These are phyloP conservation scores for Cyphomyrus plagiostoma DNA, from an alignment of 2,113 vertebrate genomes.

Conservation along the genomic window DNA sequence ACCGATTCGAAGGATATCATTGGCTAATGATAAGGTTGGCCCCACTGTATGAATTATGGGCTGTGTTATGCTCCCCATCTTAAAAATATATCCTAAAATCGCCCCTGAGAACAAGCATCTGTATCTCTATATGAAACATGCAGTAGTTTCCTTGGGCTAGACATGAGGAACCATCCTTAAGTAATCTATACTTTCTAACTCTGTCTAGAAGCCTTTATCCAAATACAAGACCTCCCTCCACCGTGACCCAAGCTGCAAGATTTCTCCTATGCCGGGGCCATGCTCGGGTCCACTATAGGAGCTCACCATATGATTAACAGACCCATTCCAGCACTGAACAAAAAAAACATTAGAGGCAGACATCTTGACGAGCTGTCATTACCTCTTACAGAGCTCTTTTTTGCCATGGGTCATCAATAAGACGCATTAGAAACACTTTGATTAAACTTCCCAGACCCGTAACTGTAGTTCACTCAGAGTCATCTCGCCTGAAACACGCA, in stretches of 20 bases:
- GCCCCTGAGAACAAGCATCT: neutral
- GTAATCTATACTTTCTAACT: neutral
- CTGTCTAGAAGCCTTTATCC: neutral
- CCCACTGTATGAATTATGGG: neutral
- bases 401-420: conserved; percentile 98
- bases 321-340: conserved; percentile 79
- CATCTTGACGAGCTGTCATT: conserved; percentile 94
- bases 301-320: conserved; percentile 32
- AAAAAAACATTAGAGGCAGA: conserved; percentile 81
- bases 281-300: neutral
- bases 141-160: neutral
- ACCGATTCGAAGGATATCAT: neutral
- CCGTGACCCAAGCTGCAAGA: neutral
- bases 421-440: conserved; percentile 99
- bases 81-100: neutral
- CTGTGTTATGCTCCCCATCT: neutral
- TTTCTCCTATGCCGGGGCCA: neutral
- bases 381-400: conserved; percentile 95
- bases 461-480: conserved; percentile 95
- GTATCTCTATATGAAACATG: neutral
- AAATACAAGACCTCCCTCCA: neutral
- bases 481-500: conserved; percentile 80
- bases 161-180: neutral
- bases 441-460: conserved; percentile 98
- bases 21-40: neutral